phyloP scores from a whole-genome alignment of 2,888 invertebrate genomes.

The Zaprionus lineosus region DNA sequence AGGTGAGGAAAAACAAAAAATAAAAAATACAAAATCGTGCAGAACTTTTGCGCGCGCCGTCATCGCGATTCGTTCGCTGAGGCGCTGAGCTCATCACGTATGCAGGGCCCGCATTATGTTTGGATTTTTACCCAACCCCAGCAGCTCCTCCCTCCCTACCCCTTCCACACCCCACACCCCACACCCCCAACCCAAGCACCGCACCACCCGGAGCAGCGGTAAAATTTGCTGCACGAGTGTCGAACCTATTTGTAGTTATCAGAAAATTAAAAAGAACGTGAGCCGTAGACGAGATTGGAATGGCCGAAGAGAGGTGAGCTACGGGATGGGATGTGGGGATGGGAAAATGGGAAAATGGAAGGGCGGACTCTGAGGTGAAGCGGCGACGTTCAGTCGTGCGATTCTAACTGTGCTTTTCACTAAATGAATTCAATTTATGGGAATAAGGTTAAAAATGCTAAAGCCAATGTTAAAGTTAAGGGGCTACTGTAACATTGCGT shows the following conservation, averaged over 20 bases:
- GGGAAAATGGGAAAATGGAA: too few species aligned
- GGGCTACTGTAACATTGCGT: slow-evolving; percentile 24
- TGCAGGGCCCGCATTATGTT: slow-evolving; percentile 63
- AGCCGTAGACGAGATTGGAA: slow-evolving; percentile 14
- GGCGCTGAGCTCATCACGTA: slow-evolving; percentile 63
- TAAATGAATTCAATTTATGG: slow-evolving; percentile 72
- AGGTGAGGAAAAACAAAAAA: too few species aligned
- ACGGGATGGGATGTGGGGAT: background rate
- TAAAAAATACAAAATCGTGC: too few species aligned
- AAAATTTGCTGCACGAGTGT: slow-evolving; percentile 75
- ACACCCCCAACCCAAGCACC: background rate
- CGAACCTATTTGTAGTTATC: slow-evolving; percentile 78
- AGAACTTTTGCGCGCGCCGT: slow-evolving; percentile 35
- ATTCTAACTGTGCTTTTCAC: slow-evolving; percentile 61
- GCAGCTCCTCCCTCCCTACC: background rate
- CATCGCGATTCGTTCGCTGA: slow-evolving; percentile 28
- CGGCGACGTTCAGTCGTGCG: slow-evolving; percentile 61
- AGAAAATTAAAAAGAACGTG: slow-evolving; percentile 76
- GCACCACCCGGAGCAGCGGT: slow-evolving; percentile 59
- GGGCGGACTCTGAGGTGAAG: slow-evolving; percentile 20
- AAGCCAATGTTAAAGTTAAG: too few species aligned
- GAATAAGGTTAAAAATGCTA: slow-evolving; percentile 37
- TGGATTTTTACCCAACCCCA: slow-evolving; percentile 35
- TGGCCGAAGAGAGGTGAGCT: slow-evolving; percentile 1
- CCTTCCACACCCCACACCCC: background rate